These are phyloP conservation scores for Prietella phreatophila DNA, from an alignment of 2,113 vertebrate species.

Conservation along the genomic window DNA sequence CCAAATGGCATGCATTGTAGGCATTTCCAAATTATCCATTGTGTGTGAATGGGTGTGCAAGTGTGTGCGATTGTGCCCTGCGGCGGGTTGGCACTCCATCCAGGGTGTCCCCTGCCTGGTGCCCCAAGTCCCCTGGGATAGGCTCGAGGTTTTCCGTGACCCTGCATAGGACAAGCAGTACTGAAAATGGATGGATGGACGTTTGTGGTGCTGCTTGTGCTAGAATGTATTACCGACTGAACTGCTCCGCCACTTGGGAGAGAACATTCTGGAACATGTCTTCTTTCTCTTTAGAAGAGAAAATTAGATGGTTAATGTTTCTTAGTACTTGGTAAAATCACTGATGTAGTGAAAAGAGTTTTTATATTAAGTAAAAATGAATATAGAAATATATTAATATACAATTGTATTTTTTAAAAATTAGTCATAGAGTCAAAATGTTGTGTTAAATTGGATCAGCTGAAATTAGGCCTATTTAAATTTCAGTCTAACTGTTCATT, in stretches of 20 bases:
- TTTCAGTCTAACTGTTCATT: background rate
- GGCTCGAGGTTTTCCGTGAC: too few species aligned
- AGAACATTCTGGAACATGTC: constrained; percentile 88
- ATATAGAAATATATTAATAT: background rate
- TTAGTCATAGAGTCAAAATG: background rate
- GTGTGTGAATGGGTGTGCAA: too few species aligned
- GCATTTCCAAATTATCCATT: too few species aligned
- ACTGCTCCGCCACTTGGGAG: constrained; percentile 87
- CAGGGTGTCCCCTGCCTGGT: too few species aligned
- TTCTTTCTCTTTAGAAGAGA: constrained; percentile 80
- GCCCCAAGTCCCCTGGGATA: too few species aligned
- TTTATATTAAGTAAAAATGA: background rate
- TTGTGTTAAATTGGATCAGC: background rate
- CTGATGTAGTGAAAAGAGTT: background rate
- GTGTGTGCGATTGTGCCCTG: too few species aligned
- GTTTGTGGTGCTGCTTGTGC: background rate
- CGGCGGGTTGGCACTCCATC: too few species aligned
- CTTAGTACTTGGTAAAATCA: background rate
- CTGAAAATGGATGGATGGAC: too few species aligned
- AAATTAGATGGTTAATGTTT: background rate
- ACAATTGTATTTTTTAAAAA: background rate
- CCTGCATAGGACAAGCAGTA: too few species aligned
- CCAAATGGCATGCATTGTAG: too few species aligned
- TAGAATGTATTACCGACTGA: constrained; percentile 79
- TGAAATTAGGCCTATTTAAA: background rate